Evolutionary conservation across 2,888 invertebrate species (phyloP).

Genomic region (Vandiemenella viatica): DNA sequence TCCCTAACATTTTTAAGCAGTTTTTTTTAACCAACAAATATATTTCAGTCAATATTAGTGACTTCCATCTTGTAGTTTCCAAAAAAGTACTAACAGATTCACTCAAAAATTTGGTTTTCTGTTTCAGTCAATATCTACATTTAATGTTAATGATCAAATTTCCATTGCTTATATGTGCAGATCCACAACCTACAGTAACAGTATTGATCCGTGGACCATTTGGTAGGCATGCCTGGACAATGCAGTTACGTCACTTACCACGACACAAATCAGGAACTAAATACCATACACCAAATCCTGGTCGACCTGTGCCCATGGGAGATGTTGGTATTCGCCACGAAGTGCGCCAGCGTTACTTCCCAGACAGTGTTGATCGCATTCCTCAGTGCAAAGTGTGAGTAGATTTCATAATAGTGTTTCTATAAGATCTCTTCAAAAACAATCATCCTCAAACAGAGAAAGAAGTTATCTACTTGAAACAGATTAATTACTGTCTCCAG

Average conservation of each 20-base stretch:
- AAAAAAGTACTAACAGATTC: too few relatives aligned
- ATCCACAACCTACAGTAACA: slow-evolving; percentile 83
- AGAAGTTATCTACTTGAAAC: too few relatives aligned
- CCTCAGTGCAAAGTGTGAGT: slow-evolving; percentile 67
- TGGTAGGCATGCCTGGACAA: slow-evolving; percentile 89
- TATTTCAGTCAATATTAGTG: too few relatives aligned
- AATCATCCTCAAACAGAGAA: too few relatives aligned
- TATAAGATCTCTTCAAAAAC: too few relatives aligned
- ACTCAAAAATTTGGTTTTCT: too few relatives aligned
- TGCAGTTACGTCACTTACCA: slow-evolving; percentile 75
- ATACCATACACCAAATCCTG: slow-evolving; percentile 38
- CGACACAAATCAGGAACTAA: slow-evolving; percentile 60
- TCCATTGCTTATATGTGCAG: slow-evolving; percentile 28
- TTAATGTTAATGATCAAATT: too few relatives aligned
- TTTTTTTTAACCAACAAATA: too few relatives aligned
- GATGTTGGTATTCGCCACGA: slow-evolving; percentile 51
- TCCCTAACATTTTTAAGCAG: too few relatives aligned
- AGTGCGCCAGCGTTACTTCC: slow-evolving; percentile 58
- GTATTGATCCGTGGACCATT: slow-evolving; percentile 83
- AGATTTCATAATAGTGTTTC: not conserved
- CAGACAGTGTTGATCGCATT: slow-evolving; percentile 63
- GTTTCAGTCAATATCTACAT: too few relatives aligned
- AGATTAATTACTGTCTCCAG: too few relatives aligned
- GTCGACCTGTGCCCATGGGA: slow-evolving; percentile 61
- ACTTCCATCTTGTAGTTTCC: too few relatives aligned